Conservation (phyloP, 2,888 invertebrate genomes). For the Orchesella flavescens region DNA sequence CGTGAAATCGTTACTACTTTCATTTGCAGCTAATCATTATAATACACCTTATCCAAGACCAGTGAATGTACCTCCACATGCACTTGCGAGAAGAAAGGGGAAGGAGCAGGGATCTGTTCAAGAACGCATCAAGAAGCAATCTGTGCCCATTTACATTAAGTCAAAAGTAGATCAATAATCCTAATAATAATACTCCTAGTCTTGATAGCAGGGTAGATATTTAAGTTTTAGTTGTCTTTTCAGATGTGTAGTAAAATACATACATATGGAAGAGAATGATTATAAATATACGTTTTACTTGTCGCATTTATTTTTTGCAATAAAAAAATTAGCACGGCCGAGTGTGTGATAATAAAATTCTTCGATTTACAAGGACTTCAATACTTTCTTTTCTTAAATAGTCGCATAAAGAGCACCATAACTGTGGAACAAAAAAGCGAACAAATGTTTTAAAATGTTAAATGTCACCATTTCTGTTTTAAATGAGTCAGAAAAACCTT, state of each 20-base stretch:
- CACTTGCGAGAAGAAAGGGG: conserved; percentile 70
- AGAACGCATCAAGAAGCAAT: conserved; percentile 69
- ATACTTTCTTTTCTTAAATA: conserved; percentile 82
- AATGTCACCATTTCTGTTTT: not conserved
- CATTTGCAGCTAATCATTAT: conserved; percentile 74
- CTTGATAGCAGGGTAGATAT: no score
- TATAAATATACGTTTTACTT: not conserved
- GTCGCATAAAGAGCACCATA: conserved; percentile 95
- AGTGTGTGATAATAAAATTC: not conserved
- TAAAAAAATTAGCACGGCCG: not conserved
- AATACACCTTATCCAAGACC: conserved; percentile 75
- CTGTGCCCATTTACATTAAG: conserved; percentile 72
- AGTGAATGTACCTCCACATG: conserved; percentile 73
- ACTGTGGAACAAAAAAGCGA: conserved; percentile 77
- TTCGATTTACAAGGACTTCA: not conserved
- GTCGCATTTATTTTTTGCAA: conserved; percentile 32
- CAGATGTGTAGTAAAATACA: no score
- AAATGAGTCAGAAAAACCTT: not conserved
- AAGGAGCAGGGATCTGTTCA: conserved; percentile 68
- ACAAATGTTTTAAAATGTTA: not conserved
- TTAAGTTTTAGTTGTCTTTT: no score
- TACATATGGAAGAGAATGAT: no score
- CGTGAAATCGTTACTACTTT: not conserved
- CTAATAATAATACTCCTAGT: not conserved
- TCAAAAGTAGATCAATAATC: conserved; percentile 68